phyloP scores from a whole-genome alignment of 2,888 invertebrate species.

The Halocaridina rubra region DNA sequence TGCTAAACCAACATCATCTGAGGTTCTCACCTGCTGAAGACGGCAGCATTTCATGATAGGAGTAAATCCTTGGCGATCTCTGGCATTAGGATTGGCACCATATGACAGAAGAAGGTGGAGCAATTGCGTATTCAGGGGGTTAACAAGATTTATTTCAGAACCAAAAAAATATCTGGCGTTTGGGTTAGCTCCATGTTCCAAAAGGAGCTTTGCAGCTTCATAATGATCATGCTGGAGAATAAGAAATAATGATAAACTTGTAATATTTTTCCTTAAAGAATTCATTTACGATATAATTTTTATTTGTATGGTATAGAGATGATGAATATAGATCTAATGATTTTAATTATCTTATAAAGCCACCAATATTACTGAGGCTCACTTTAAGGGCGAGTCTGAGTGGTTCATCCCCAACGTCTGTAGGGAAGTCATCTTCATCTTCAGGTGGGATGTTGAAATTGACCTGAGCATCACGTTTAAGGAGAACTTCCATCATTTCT shows the following conservation, averaged over 20 bases:
- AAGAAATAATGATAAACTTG: no score
- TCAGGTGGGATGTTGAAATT: constrained; percentile 81
- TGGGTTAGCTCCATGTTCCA: constrained; percentile 88
- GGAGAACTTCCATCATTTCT: constrained; percentile 73
- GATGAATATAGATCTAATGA: no score
- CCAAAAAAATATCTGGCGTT: constrained; percentile 92
- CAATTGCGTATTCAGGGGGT: constrained; percentile 80
- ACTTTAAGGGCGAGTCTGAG: constrained; percentile 84
- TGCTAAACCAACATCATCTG: not conserved
- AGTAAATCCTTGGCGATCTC: constrained; percentile 87
- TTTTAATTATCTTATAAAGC: no score
- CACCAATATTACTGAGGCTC: no score
- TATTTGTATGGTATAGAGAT: no score
- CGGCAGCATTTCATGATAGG: constrained; percentile 92
- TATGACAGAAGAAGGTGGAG: constrained; percentile 84
- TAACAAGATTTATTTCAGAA: constrained; percentile 88
- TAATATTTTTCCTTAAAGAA: no score
- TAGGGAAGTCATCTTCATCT: constrained; percentile 68
- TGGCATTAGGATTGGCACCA: constrained; percentile 88
- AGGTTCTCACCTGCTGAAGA: constrained; percentile 76
- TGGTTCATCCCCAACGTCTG: constrained; percentile 78
- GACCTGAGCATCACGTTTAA: constrained; percentile 83
- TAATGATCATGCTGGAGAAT: constrained; percentile 79
- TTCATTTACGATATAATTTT: no score
- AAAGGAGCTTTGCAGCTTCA: constrained; percentile 74